These are phyloP conservation scores for Lycodopsis pacificus DNA, from an alignment of 2,797 vertebrate species.

Conservation along the genomic window DNA sequence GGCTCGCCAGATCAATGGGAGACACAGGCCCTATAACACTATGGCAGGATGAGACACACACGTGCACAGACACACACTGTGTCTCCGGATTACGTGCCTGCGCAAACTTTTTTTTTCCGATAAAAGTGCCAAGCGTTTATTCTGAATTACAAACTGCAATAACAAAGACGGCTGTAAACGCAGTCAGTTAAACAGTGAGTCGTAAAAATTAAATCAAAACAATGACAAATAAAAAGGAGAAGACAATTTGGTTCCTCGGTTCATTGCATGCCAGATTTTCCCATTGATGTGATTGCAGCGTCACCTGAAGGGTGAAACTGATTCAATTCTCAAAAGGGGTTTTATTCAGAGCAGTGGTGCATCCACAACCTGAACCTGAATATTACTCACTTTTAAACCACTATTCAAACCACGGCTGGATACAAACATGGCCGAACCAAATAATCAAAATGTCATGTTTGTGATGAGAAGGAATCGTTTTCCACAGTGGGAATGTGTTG, in stretches of 20 bases:
- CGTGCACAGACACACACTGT: neutral
- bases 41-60: neutral
- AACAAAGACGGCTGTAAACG: slow-evolving; percentile 40
- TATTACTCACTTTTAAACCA: slow-evolving; percentile 47
- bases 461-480: slow-evolving; percentile 38
- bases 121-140: slow-evolving; percentile 29
- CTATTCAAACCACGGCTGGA: slow-evolving; percentile 41
- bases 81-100: slow-evolving; percentile 34
- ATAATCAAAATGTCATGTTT: slow-evolving; percentile 50
- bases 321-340: slow-evolving; percentile 43
- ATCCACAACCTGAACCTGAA: slow-evolving; percentile 17
- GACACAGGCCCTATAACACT: slow-evolving; percentile 58
- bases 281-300: slow-evolving; percentile 18
- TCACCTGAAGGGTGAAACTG: slow-evolving; percentile 29
- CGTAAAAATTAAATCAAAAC: slow-evolving; percentile 45
- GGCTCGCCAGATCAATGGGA: slow-evolving; percentile 73
- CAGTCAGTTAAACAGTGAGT: slow-evolving; percentile 13
- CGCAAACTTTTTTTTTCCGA: slow-evolving; percentile 52
- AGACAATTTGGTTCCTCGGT: slow-evolving; percentile 20
- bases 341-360: slow-evolving; percentile 49
- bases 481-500: neutral
- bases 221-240: neutral
- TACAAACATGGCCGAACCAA: slow-evolving; percentile 28
- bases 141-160: slow-evolving; percentile 44
- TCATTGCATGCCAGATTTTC: neutral